Conservation (phyloP, 2,113 vertebrate species). For the Ammodytes marinus region DNA sequence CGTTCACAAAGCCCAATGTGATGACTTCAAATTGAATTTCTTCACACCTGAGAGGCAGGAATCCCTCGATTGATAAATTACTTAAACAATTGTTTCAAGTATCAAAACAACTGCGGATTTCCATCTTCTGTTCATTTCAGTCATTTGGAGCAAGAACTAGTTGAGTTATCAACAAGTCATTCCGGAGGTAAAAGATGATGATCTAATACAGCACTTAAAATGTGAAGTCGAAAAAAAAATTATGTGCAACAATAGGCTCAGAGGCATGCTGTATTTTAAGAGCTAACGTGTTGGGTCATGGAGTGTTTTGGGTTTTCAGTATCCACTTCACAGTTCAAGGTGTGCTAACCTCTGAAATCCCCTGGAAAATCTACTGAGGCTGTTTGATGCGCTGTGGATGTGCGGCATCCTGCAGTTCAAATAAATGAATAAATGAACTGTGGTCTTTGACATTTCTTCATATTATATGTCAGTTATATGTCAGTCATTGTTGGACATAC, state of each 20-base stretch:
- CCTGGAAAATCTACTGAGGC: background rate
- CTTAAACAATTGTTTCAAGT: background rate
- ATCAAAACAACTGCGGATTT: background rate
- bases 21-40: background rate
- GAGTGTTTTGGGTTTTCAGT: conserved; percentile 6
- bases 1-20: background rate
- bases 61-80: background rate
- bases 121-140: background rate
- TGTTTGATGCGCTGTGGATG: background rate
- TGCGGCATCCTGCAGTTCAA: background rate
- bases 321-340: background rate
- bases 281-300: background rate
- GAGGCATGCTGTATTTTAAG: background rate
- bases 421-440: background rate
- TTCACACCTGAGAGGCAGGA: background rate
- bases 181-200: background rate
- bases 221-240: background rate
- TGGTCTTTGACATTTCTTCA: background rate
- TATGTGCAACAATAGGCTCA: background rate
- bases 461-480: background rate
- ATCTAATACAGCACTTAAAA: background rate
- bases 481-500: background rate
- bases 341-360: conserved; percentile 10
- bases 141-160: background rate
- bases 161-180: background rate